Conservation (phyloP, 2,797 vertebrate genomes). For the Protosalanx chinensis region DNA sequence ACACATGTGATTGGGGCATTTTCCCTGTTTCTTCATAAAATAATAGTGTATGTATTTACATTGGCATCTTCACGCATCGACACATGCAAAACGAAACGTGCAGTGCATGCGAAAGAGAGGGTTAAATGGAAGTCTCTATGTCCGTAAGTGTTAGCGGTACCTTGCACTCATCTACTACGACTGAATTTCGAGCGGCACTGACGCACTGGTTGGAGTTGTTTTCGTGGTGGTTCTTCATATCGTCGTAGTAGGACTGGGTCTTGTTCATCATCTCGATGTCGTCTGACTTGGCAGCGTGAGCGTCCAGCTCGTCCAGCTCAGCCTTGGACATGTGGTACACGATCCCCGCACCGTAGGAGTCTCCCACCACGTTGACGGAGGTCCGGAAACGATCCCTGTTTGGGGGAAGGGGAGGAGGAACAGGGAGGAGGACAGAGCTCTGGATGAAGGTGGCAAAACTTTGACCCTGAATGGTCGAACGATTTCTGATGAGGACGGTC, state of each 20-base stretch:
- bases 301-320: constrained; percentile 89
- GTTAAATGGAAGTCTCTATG: constrained; percentile 91
- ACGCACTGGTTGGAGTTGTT: constrained; percentile 99
- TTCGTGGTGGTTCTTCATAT: constrained; percentile 97
- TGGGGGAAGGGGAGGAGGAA: not conserved
- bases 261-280: constrained; percentile 96
- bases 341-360: constrained; percentile 97
- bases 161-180: constrained; percentile 99
- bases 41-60: constrained; percentile 36
- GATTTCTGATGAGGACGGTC: not conserved
- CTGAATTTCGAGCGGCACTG: constrained; percentile 92
- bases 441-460: not conserved
- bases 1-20: constrained; percentile 35
- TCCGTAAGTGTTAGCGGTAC: constrained; percentile 92
- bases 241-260: constrained; percentile 91
- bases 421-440: not conserved
- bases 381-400: constrained; percentile 97
- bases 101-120: constrained; percentile 28
- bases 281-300: constrained; percentile 82
- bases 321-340: constrained; percentile 96
- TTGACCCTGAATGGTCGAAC: too few relatives aligned
- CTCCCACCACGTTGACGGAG: constrained; percentile 96
- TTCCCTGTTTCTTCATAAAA: constrained; percentile 28
- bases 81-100: constrained; percentile 23
- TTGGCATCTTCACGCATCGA: constrained; percentile 25